A percentile compares a stretch with the other conserved stretches of the same genome.
Evolutionary conservation across 2,888 invertebrate species (phyloP).

Genomic region (Pandemis cinnamomeana): DNA sequence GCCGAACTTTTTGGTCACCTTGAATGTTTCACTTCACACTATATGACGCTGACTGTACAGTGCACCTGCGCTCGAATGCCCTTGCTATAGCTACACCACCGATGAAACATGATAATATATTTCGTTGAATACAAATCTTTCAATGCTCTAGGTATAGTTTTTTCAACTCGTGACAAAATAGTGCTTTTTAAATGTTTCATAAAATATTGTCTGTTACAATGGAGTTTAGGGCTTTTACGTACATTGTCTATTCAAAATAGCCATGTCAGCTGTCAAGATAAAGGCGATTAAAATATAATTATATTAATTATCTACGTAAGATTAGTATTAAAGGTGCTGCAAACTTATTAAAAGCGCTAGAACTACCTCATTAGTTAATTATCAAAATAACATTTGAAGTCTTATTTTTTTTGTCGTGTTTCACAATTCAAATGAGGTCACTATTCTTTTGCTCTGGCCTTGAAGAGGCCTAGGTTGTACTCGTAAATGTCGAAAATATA

Average conservation of each 20-base stretch:
- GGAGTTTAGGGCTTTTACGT: constrained; percentile 45
- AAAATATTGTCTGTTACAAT: constrained; percentile 70
- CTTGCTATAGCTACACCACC: not conserved
- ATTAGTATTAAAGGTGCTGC: constrained; percentile 17
- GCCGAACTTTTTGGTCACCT: too few relatives aligned
- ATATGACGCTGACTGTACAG: too few relatives aligned
- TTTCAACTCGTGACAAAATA: constrained; percentile 62
- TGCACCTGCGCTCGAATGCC: too few relatives aligned
- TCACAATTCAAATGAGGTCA: too few relatives aligned
- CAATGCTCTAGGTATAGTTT: constrained; percentile 41
- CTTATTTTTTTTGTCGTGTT: not conserved
- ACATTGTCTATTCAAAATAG: constrained; percentile 16
- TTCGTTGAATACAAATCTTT: constrained; percentile 10
- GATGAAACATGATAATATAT: not conserved
- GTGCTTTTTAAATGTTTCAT: constrained; percentile 62
- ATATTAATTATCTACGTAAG: constrained; percentile 12
- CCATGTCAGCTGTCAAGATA: not conserved
- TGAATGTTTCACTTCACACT: too few relatives aligned
- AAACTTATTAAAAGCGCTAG: constrained; percentile 17
- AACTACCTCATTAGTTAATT: constrained; percentile 17
- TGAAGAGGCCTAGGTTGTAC: too few relatives aligned
- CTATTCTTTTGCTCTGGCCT: too few relatives aligned
- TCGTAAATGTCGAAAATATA: too few relatives aligned
- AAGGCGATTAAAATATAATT: constrained; percentile 19
- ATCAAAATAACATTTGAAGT: not conserved